Base-by-base conservation (phyloP, 2,888 invertebrate genomes). In the Drosophila silvestris region DNA sequence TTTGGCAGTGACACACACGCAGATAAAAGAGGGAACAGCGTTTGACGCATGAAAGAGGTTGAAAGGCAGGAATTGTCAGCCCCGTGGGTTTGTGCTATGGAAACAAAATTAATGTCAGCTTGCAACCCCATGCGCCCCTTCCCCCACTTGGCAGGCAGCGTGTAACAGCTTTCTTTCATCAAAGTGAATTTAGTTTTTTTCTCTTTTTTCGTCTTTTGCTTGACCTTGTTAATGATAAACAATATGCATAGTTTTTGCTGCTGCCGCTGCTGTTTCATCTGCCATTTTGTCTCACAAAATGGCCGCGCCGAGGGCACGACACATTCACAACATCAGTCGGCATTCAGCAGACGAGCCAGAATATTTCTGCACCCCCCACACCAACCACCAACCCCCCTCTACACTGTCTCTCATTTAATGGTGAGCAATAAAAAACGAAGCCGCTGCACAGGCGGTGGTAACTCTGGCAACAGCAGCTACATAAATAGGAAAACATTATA, bases 201-300 rank as follows among this genome's bases (percentile, higher is more conserved):
- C 26, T 26, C 22, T 28, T 57, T 35, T 47, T 39, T 35, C 56
- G 37, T 59, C 35, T 32, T 56, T 32, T 76, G 53, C 64, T 60
- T 74, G 86, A 83, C 89, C 87, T 88, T 88, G 89, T 89, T 88
- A 88, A 89, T 88, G 89, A 86, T 83, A 88, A 89, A 86, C 85
- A 88, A 88, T 87, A 84, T 86, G 85, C 82, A 82, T 84, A 82
- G 82, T 86, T 84, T 80, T 78, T 75, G 56, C 71, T 61, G 59
- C 70, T 68, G 75, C 26, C 72, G 65, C 70, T 73, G 70, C 70
- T 73, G 78, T 78, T 82, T 84, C 82, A 76, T 81, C 74, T 79
- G 69, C 73, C 71, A 60, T 79, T 75, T 78, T 72, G 76, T 65
- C 75, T 75, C 67, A 53, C 69, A 51, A 80, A 83, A 85, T 83